Evolutionary conservation across 2,113 vertebrate genomes (phyloP).

Genomic region (Apeltes quadracus): DNA sequence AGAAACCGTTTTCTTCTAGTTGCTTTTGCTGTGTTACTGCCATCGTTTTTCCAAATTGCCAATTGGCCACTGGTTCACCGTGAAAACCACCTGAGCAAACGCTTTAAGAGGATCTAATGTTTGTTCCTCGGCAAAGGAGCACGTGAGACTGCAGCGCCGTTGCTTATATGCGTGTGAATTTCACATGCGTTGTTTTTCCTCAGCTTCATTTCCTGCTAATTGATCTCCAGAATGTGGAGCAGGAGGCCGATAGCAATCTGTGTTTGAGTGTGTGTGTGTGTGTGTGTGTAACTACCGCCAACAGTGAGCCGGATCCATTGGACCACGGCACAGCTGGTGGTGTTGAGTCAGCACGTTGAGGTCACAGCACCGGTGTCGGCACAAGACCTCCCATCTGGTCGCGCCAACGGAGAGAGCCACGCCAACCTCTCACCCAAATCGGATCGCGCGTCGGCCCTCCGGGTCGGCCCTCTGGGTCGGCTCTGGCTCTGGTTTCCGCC

Average conservation of each 20-base stretch:
- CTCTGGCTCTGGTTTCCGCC: slow-evolving; percentile 32
- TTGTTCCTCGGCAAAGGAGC: neutral
- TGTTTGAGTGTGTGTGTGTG: slow-evolving; percentile 11
- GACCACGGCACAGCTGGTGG: slow-evolving; percentile 45
- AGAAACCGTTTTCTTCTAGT: neutral
- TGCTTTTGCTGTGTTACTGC: neutral
- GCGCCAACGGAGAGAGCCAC: slow-evolving; percentile 16
- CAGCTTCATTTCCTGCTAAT: slow-evolving; percentile 70
- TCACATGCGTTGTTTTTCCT: slow-evolving; percentile 20
- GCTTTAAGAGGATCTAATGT: slow-evolving; percentile 4
- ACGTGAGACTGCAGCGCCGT: slow-evolving; percentile 1
- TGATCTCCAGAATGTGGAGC: slow-evolving; percentile 50
- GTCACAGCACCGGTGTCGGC: slow-evolving; percentile 54
- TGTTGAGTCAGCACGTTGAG: slow-evolving; percentile 62
- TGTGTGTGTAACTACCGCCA: slow-evolving; percentile 38
- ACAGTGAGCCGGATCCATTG: slow-evolving; percentile 42
- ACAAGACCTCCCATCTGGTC: slow-evolving; percentile 61
- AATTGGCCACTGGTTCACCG: neutral
- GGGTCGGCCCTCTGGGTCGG: slow-evolving; percentile 27
- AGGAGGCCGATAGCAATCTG: slow-evolving; percentile 60
- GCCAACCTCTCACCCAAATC: slow-evolving; percentile 48
- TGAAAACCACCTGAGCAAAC: neutral
- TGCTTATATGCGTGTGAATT: slow-evolving; percentile 11
- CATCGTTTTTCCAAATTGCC: neutral
- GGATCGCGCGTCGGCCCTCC: slow-evolving; percentile 30